Base-by-base conservation (phyloP, 53 echinoderm and acorn worm species). In the Holothuria scabra region DNA sequence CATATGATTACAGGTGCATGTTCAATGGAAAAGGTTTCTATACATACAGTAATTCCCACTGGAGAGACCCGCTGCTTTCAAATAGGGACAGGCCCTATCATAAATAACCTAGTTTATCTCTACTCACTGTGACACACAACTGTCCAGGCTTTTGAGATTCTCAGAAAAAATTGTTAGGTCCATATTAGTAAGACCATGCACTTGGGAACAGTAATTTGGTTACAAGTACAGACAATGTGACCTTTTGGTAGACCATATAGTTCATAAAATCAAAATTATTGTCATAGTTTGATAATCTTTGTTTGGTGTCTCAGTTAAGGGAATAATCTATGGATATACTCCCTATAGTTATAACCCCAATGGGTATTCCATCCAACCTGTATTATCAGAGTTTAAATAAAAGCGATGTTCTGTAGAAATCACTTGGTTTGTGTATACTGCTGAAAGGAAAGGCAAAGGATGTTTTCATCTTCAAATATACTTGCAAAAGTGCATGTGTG, bases 221-320 rank as follows among this genome's bases (percentile, higher is more conserved):
- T 48, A 28, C 46, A n/a, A 44, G 4, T n/a, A n/a, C 25, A 11
- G 52, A 52, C 30, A 30, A 64, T 16, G 5, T 64, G 64, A 64
- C 64, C 64, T 26, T 10, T 11, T 25, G 64, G 18, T 25, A 24
- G 64, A 26, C 64, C 64, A 13, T 13, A 26, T 64, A 28, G 64
- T 30, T 22, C 26, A 78, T 78, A 78, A 78, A 78, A 78, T 58
- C 78, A 28, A 78, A 78, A 78, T 78, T 59, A 78, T 78, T 78
- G 29, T 78, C 24, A 49, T 29, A 56, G 56, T 18, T 34, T 78
- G 78, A 78, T 78, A 56, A 78, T 56, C 21, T 57, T 23, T 78
- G 38, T 70, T 31, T 11, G 12, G 4, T 35, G 16, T 30, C 25
- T 49, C 74, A 38, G 46, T 23, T 46, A 28, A 12, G 46, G 46